Evolutionary conservation across 1,140 invertebrate genomes (phyloP).

Genomic region (Drosophila bipectinata): DNA sequence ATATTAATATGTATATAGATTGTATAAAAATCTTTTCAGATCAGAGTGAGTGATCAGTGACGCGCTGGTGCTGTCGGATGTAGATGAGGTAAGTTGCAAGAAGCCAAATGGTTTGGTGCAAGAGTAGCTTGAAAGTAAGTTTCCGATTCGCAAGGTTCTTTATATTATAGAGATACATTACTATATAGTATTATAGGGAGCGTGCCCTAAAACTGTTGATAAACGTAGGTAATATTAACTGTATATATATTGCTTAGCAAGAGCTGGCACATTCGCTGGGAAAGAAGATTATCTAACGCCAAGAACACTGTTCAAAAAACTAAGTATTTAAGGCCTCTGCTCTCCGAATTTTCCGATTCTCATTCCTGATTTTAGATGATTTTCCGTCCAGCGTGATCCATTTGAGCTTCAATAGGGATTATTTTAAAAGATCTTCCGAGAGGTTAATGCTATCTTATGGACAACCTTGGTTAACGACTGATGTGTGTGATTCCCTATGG

Average conservation of each 20-base stretch:
- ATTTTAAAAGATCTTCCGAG: neutral
- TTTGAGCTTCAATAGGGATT: constrained; percentile 18
- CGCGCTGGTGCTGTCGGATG: constrained; percentile 64
- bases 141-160: constrained; percentile 29
- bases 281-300: constrained; percentile 5
- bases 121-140: constrained; percentile 49
- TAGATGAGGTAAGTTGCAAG: constrained; percentile 78
- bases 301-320: neutral
- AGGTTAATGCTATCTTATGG: constrained; percentile 14
- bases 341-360: too few relatives aligned
- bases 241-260: constrained; percentile 53
- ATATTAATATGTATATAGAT: constrained; percentile 35
- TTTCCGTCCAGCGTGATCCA: constrained; percentile 11
- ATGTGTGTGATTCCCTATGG: constrained; percentile 35
- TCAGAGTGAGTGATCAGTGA: constrained; percentile 50
- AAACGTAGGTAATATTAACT: constrained; percentile 3
- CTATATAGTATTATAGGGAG: constrained; percentile 20
- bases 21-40: constrained; percentile 62
- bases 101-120: constrained; percentile 74
- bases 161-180: constrained; percentile 30
- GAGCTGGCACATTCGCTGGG: constrained; percentile 13
- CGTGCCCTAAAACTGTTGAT: constrained; percentile 26
- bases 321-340: neutral
- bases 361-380: neutral
- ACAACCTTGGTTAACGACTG: constrained; percentile 38